phyloP scores from a whole-genome alignment of 2,888 invertebrate species.

The Rhyacophila evoluta region DNA sequence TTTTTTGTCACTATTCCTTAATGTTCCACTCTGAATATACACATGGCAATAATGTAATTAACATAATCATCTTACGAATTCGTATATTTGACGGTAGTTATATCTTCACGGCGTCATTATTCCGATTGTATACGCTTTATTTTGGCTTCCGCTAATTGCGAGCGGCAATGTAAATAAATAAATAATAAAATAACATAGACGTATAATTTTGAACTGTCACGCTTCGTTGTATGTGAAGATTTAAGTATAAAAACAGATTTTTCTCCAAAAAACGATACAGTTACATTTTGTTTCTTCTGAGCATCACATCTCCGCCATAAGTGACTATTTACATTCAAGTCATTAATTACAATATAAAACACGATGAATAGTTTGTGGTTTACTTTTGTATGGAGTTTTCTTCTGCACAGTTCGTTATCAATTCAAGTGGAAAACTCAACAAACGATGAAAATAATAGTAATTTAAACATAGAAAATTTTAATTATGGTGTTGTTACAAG shows the following conservation, averaged over 20 bases:
- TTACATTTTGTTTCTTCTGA: not conserved
- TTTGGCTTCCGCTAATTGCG: constrained; percentile 35
- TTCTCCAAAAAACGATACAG: constrained; percentile 33
- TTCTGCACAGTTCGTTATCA: not conserved
- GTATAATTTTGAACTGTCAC: constrained; percentile 41
- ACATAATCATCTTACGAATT: constrained; percentile 2
- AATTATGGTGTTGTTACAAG: constrained; percentile 42
- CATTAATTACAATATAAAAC: not conserved
- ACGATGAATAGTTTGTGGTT: not conserved
- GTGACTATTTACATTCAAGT: not conserved
- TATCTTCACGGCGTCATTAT: constrained; percentile 29
- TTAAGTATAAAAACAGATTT: constrained; percentile 49
- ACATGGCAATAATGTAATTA: not conserved
- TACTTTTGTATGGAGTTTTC: not conserved
- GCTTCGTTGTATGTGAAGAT: constrained; percentile 49
- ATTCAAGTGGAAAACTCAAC: not conserved
- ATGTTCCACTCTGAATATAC: not conserved
- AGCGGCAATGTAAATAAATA: constrained; percentile 28
- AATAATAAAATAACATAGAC: constrained; percentile 27
- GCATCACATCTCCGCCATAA: not conserved
- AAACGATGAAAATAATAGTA: not conserved
- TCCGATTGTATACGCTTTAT: not conserved
- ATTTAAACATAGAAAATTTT: not conserved
- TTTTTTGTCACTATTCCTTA: constrained; percentile 6
- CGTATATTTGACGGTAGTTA: constrained; percentile 19